A percentile compares a stretch with the other conserved stretches of the same genome.
Conservation (phyloP, 2,888 invertebrate genomes). For the Steromphala cineraria region DNA sequence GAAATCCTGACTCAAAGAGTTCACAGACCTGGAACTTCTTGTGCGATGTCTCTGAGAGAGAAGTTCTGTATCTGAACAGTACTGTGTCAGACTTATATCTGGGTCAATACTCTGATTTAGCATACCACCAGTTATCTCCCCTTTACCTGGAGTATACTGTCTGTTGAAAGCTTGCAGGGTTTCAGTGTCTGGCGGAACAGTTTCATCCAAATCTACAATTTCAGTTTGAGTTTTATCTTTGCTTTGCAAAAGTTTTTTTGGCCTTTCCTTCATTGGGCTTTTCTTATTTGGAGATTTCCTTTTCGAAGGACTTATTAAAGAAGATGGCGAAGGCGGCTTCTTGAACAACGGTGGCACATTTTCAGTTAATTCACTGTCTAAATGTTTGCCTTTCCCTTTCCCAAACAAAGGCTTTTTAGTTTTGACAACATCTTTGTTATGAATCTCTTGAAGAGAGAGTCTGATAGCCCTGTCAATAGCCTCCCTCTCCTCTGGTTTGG, state of each 20-base stretch:
- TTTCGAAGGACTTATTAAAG: slow-evolving; percentile 29
- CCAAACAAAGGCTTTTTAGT: neutral
- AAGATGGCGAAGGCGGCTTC: neutral
- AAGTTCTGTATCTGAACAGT: slow-evolving; percentile 34
- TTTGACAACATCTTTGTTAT: neutral
- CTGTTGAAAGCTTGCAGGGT: neutral
- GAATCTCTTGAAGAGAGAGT: slow-evolving; percentile 34
- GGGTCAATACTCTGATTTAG: slow-evolving; percentile 55
- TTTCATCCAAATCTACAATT: slow-evolving; percentile 33
- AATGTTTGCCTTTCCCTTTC: neutral
- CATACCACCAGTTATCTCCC: neutral
- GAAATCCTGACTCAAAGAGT: neutral
- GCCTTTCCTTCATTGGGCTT: neutral
- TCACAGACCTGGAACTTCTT: neutral
- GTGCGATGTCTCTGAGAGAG: neutral
- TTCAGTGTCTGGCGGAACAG: slow-evolving; percentile 29
- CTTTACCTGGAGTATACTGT: neutral
- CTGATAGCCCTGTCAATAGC: slow-evolving; percentile 41
- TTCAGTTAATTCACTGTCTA: neutral
- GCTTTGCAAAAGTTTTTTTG: neutral
- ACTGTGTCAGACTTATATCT: slow-evolving; percentile 44
- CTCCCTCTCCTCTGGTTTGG: slow-evolving; percentile 21
- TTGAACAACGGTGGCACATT: slow-evolving; percentile 2
- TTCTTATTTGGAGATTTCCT: slow-evolving; percentile 27
- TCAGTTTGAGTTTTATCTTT: neutral